Evolutionary conservation across 2,888 invertebrate species (phyloP).

Genomic region (Aquatica leii): DNA sequence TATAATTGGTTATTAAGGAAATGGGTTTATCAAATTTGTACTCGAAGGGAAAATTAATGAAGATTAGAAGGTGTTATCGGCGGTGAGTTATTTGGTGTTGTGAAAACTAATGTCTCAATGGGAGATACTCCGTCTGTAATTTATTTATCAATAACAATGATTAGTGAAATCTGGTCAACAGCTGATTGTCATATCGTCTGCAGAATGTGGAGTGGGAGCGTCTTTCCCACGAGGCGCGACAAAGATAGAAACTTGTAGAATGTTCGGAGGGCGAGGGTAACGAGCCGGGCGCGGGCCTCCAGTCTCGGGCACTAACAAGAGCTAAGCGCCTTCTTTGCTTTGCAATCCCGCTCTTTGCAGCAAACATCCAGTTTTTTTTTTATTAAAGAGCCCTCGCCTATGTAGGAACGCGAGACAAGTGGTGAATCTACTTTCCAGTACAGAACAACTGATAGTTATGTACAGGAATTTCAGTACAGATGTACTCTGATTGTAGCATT

Average conservation of each 20-base stretch:
- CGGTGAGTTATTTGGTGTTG: not conserved
- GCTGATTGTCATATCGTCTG: conserved; percentile 55
- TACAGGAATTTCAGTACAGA: conserved; percentile 24
- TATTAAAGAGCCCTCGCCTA: conserved; percentile 58
- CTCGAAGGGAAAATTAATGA: no score
- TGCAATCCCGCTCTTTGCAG: conserved; percentile 30
- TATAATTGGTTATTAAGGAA: no score
- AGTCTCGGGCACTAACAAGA: conserved; percentile 35
- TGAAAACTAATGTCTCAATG: conserved; percentile 27
- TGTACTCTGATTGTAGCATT: conserved; percentile 5
- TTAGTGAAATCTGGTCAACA: conserved; percentile 53
- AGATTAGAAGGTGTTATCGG: not conserved
- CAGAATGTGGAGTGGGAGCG: conserved; percentile 54
- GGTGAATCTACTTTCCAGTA: conserved; percentile 52
- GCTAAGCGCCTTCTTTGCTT: conserved; percentile 35
- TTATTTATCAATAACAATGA: conserved; percentile 47
- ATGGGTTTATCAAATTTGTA: no score
- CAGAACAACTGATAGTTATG: conserved; percentile 19
- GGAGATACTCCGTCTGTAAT: conserved; percentile 29
- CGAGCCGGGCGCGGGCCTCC: conserved; percentile 34
- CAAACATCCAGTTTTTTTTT: conserved; percentile 31
- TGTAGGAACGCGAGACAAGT: conserved; percentile 61
- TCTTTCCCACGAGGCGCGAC: conserved; percentile 55
- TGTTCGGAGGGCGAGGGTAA: conserved; percentile 47
- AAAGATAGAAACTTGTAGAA: conserved; percentile 58